These are phyloP conservation scores for Rostratula benghalensis DNA, from an alignment of 2,113 vertebrate species.

Conservation along the genomic window DNA sequence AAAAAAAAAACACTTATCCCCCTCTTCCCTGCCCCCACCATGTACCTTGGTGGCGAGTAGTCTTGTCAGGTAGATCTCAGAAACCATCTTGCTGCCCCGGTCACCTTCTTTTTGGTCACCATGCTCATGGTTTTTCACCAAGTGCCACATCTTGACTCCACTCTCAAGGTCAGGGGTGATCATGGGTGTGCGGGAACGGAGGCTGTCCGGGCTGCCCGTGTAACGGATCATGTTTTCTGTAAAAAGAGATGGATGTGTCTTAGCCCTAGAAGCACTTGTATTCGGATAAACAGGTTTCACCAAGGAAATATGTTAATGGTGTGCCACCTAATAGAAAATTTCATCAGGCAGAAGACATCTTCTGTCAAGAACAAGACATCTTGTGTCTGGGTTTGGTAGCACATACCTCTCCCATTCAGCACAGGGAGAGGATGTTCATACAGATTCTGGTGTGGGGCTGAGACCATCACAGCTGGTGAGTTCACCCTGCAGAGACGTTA, in stretches of 20 bases:
- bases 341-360: not conserved
- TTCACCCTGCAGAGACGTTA: not conserved
- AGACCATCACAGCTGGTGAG: not conserved
- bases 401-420: not conserved
- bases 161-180: conserved; percentile 97
- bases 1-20: not conserved
- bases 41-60: conserved; percentile 95
- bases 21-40: accelerated
- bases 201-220: conserved; percentile 96
- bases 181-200: conserved; percentile 96
- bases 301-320: accelerated
- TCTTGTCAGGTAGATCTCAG: conserved; percentile 97
- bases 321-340: accelerated
- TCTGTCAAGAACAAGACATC: not conserved
- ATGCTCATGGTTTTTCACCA: conserved; percentile 98
- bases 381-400: not conserved
- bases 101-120: conserved; percentile 98
- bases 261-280: not conserved
- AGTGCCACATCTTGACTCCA: conserved; percentile 95
- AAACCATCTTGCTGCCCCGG: conserved; percentile 99
- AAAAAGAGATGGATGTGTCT: not conserved
- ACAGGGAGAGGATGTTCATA: not conserved
- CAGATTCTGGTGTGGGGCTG: not conserved
- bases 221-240: conserved; percentile 99
- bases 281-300: not conserved